Evolutionary conservation across 1,140 invertebrate species (phyloP).

Genomic region (Galleria mellonella): DNA sequence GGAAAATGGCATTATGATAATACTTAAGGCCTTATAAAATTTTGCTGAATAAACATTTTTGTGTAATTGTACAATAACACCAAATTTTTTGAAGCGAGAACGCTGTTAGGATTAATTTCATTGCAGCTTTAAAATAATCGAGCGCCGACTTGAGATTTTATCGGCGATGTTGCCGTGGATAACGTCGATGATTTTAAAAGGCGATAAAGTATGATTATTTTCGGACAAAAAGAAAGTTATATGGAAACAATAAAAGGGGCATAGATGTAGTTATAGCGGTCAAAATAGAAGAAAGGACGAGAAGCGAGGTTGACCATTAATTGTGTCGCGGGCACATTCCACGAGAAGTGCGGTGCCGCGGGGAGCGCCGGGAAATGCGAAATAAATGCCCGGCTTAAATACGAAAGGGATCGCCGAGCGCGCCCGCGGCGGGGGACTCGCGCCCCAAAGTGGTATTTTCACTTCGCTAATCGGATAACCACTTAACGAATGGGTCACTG

Average conservation of each 20-base stretch:
- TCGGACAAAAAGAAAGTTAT: background rate
- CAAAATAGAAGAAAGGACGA: slow-evolving; percentile 17
- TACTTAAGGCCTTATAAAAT: slow-evolving; percentile 69
- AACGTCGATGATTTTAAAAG: background rate
- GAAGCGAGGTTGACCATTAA: slow-evolving; percentile 59
- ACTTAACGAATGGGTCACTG: slow-evolving; percentile 74
- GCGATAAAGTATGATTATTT: background rate
- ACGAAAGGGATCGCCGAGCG: slow-evolving; percentile 59
- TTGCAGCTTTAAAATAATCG: slow-evolving; percentile 18
- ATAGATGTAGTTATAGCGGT: slow-evolving; percentile 2
- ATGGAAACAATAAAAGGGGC: background rate
- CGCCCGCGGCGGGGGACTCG: slow-evolving; percentile 62
- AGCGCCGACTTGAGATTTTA: slow-evolving; percentile 1
- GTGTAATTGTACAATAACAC: slow-evolving; percentile 61
- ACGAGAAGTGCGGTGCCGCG: slow-evolving; percentile 38
- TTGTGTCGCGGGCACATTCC: slow-evolving; percentile 54
- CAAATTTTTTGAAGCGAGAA: slow-evolving; percentile 29
- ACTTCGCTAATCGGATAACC: slow-evolving; percentile 76
- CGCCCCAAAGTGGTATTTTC: slow-evolving; percentile 75
- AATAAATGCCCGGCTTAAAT: slow-evolving; percentile 71
- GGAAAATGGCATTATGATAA: slow-evolving; percentile 71
- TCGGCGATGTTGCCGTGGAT: background rate
- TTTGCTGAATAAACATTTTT: slow-evolving; percentile 68
- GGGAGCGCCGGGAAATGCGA: slow-evolving; percentile 59
- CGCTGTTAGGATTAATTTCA: slow-evolving; percentile 24